Percentiles rank a stretch among this genome's conserved stretches.
These are phyloP conservation scores for Apomyelois bistriatella DNA, from an alignment of 2,888 invertebrate species.

Conservation along the genomic window DNA sequence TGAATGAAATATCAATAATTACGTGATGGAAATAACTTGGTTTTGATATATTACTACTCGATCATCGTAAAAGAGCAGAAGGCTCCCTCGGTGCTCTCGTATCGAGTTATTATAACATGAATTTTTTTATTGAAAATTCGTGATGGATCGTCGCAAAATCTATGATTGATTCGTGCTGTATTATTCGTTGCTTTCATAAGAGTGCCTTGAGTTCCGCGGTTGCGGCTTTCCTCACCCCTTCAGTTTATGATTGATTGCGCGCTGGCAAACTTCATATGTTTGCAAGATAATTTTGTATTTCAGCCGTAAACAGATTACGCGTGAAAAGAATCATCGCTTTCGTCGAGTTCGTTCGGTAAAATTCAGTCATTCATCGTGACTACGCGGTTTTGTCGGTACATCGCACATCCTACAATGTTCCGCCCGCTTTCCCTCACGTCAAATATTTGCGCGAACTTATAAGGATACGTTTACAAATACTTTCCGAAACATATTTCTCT, in stretches of 20 bases:
- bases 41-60: constrained; percentile 19
- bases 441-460: constrained; percentile 11
- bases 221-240: constrained; percentile 67
- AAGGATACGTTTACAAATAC: constrained; percentile 11
- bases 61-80: constrained; percentile 32
- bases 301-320: constrained; percentile 76
- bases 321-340: constrained; percentile 70
- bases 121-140: constrained; percentile 68
- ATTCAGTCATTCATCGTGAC: constrained; percentile 58
- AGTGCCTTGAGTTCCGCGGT: constrained; percentile 67
- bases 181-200: constrained; percentile 73
- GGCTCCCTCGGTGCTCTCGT: constrained; percentile 28
- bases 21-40: background rate
- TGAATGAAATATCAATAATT: background rate
- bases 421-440: constrained; percentile 6
- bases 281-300: constrained; percentile 77
- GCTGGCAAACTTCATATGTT: constrained; percentile 76
- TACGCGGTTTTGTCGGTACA: constrained; percentile 49
- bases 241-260: constrained; percentile 71
- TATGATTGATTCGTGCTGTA: constrained; percentile 78
- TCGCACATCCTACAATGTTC: constrained; percentile 32
- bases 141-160: constrained; percentile 77
- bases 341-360: constrained; percentile 38
- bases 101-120: constrained; percentile 40
- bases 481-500: constrained; percentile 27